These are phyloP conservation scores for Trigoniulus corallinus DNA, from an alignment of 1,140 invertebrate genomes.

Conservation along the genomic window DNA sequence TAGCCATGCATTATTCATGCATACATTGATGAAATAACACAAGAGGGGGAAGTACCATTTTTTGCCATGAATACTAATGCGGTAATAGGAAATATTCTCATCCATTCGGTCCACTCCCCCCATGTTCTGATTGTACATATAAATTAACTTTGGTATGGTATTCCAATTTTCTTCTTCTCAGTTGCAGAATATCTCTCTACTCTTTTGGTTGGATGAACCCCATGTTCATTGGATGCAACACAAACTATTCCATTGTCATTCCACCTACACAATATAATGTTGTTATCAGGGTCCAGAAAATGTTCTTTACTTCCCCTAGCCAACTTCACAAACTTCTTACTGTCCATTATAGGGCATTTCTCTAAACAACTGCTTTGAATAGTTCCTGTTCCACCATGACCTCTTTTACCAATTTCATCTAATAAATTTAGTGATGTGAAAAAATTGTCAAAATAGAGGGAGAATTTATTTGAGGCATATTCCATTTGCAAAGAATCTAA, in stretches of 20 bases:
- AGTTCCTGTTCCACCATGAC: neutral
- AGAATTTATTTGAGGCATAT: neutral
- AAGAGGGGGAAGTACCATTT: constrained; percentile 22
- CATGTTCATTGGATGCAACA: constrained; percentile 12
- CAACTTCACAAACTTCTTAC: neutral
- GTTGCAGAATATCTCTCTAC: too few species aligned
- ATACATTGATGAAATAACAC: constrained; percentile 18
- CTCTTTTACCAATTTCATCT: neutral
- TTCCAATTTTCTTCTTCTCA: constrained; percentile 12
- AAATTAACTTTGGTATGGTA: constrained; percentile 15
- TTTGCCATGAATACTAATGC: constrained; percentile 17
- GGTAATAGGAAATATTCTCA: constrained; percentile 20
- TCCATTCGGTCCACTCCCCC: constrained; percentile 19
- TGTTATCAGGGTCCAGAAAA: neutral
- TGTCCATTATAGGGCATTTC: constrained; percentile 2
- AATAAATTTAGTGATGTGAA: neutral
- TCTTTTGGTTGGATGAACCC: constrained; percentile 1
- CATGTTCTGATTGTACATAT: constrained; percentile 16
- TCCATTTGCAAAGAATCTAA: neutral
- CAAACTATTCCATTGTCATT: constrained; percentile 15
- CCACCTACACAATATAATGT: constrained; percentile 12
- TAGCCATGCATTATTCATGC: constrained; percentile 21
- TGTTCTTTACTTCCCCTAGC: neutral
- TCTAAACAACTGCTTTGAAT: neutral
- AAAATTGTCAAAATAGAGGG: constrained; percentile 3